Percentiles rank a stretch among this genome's conserved stretches.
These are phyloP conservation scores for Euspilapteryx auroguttella DNA, from an alignment of 2,888 invertebrate species.

Conservation along the genomic window DNA sequence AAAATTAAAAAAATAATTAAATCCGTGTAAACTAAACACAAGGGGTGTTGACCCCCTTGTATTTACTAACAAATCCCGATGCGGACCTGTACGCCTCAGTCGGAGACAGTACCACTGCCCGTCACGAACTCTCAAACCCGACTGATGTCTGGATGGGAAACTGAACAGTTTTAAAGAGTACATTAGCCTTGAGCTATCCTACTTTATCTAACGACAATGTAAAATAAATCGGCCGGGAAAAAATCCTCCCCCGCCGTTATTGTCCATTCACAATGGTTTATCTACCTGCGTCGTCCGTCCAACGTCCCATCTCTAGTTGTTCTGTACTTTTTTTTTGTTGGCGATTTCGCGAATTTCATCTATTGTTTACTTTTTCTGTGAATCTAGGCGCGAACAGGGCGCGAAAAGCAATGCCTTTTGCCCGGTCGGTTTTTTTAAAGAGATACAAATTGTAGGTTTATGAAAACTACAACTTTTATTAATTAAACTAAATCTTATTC, in stretches of 20 bases:
- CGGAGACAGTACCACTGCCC: conserved; percentile 20
- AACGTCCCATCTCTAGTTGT: conserved; percentile 12
- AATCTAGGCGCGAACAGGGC: no score
- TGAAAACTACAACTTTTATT: no score
- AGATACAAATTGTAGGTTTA: no score
- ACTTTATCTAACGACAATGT: conserved; percentile 26
- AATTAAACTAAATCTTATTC: no score
- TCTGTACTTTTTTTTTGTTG: conserved; percentile 19
- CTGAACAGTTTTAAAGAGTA: conserved; percentile 45
- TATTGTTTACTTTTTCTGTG: no score
- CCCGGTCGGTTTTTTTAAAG: no score
- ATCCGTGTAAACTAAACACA: no score
- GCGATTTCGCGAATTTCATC: no score
- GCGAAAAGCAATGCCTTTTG: no score
- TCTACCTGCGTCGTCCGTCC: conserved; percentile 17
- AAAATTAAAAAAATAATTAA: no score
- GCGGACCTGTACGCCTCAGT: not conserved
- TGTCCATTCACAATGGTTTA: conserved; percentile 13
- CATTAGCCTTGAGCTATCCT: conserved; percentile 41
- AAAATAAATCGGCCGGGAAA: conserved; percentile 12
- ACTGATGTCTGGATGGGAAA: conserved; percentile 49
- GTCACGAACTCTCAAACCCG: conserved; percentile 38
- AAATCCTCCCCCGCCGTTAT: conserved; percentile 16
- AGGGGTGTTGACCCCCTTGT: conserved; percentile 29
- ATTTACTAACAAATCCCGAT: conserved; percentile 34